A percentile compares a stretch with the other conserved stretches of the same genome.
phyloP scores from a whole-genome alignment of 35 echinoderm and acorn worm genomes.

The Acanthaster planci region DNA sequence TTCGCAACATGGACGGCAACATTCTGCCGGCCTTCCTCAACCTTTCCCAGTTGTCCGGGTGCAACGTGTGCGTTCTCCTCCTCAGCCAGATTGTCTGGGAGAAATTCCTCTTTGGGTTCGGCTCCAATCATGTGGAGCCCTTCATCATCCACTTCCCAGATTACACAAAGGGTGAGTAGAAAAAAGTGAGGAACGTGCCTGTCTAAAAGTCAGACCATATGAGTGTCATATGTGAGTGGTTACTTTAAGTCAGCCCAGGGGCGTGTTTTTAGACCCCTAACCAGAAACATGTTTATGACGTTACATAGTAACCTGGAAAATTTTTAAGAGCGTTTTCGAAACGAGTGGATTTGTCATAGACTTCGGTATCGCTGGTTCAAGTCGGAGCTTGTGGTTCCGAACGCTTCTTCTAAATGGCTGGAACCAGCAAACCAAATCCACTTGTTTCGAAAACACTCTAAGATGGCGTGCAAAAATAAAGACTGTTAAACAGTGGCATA shows the following conservation, averaged over 20 bases:
- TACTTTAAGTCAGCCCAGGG: background rate
- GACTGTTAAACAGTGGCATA: too few species aligned
- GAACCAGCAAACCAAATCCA: too few species aligned
- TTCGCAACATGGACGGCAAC: slow-evolving; percentile 91
- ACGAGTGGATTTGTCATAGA: too few species aligned
- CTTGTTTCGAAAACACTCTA: too few species aligned
- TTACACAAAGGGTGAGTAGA: slow-evolving; percentile 79
- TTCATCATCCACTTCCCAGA: slow-evolving; percentile 85
- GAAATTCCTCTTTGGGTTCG: slow-evolving; percentile 76
- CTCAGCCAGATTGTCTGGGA: slow-evolving; percentile 90
- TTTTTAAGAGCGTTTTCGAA: too few species aligned
- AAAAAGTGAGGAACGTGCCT: background rate
- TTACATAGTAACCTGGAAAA: too few species aligned
- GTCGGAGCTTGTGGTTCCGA: too few species aligned
- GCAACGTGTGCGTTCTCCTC: slow-evolving; percentile 91
- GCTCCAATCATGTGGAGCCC: slow-evolving; percentile 72
- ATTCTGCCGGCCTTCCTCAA: slow-evolving; percentile 75
- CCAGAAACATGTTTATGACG: too few species aligned
- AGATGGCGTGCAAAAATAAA: too few species aligned
- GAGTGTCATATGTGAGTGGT: background rate
- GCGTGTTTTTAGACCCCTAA: too few species aligned
- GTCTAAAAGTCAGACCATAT: background rate
- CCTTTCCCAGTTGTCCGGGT: slow-evolving; percentile 75
- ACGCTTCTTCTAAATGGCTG: too few species aligned
- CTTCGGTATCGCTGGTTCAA: too few species aligned